Base-by-base conservation (phyloP, 2,888 invertebrate genomes). In the Polylopha cassiicola region DNA sequence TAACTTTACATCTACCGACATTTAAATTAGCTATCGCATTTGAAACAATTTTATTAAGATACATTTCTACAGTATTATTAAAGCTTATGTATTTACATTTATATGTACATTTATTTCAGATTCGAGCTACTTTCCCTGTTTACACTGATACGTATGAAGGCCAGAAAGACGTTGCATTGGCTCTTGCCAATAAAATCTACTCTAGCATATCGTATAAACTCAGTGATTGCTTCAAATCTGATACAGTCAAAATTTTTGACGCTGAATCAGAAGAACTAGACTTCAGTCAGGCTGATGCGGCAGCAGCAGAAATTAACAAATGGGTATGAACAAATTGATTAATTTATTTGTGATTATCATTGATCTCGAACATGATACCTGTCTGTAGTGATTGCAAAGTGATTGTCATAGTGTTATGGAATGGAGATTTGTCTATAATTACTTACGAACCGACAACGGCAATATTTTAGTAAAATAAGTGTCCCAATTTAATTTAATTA, bases 231-330 rank as follows among this genome's bases (percentile, higher is more conserved):
- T 69, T 61, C 17, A 23, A 4, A 15, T 1, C 15, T 2, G 47
- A 52, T 2, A 33, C 53, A 0, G 3, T 14, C 1, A 6, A 43
- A 3, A 32, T 50, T 11, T 66, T 71, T 23, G 33, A 42, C 2
- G 47, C 65, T 10, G 47, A 38, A 6, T 50, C 45, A n/a, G 43
- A 64, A 49, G 59, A 51, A 17, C 1, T 64, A 2, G 48, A 73
- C 30, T 70, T 67, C 24, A 36, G 29, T 23, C 1, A 64, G 3
- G 18, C 37, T 4, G 2, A 5, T 6, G 8, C 46, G 37, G 49
- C 67, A 15, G 60, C 73, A 15, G 31, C 46, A 1, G 49, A 1
- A 11, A 73, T 73, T 3, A 73, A 73, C 37, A 23, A 48, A 21
- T 71, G 67, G 66, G 73, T 72, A 47, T 29, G 49, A 5, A 22